Base-by-base conservation (phyloP, 2,888 invertebrate species). In the Lasioglossum vierecki region DNA sequence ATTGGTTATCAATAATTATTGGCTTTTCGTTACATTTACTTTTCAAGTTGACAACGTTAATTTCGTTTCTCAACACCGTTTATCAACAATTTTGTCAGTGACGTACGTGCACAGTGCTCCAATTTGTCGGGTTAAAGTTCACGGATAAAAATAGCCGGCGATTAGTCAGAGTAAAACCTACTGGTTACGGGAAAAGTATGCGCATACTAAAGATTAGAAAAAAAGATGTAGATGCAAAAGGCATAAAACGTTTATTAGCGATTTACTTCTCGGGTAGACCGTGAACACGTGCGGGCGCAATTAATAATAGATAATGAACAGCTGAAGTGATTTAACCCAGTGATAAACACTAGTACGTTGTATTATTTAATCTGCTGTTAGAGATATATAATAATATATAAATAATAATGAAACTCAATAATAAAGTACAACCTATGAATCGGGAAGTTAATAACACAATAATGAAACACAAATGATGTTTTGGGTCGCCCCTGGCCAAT, bases 101-200 rank as follows among this genome's bases (percentile, higher is more conserved):
- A 15, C 30, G 13, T 5, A 30, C n/a, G 26, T 6, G 63, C 8
- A 18, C 8, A 22, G 8, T 22, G 22, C 22, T 68, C 66, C 66
- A 22, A 68, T 39, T 68, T 68, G 35, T 68, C 66, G 66, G 66
- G 35, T 68, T 39, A 39, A 68, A 68, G 66, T 39, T 68, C 66
- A 22, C 66, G 66, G 66, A 22, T 68, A 68, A 35, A 68, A 22
- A 68, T 68, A 68, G 22, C 35, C 22, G 35, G 30, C 66, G 66
- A 68, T 68, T 39, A 68, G 66, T 39, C 39, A 0, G 18, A 8
- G 35, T 35, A 4, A 68, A 68, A 22, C 6, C 4, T 35, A 30
- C 30, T 30, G 8, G 8, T 22, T 18, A 8, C 35, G 22, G 2
- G 2, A 35, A 22, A 39, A 68, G 30, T 30, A 15, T 15, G 26